Conservation (phyloP, 2,113 vertebrate genomes). For the Malaclemys terrapin region DNA sequence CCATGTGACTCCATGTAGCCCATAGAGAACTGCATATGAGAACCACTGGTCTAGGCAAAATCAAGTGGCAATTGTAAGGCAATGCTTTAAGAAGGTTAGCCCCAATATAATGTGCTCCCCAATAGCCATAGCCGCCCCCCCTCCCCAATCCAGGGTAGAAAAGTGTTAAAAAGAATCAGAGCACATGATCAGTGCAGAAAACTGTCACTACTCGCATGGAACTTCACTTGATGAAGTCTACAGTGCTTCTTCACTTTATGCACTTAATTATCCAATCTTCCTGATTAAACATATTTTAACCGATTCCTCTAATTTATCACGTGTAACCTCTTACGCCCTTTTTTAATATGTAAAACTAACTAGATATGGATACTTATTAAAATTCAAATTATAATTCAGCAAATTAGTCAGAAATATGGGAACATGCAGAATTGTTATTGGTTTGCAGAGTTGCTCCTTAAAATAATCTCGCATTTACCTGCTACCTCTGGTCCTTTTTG, state of each 20-base stretch:
- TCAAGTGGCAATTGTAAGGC: not conserved
- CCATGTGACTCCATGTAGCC: too few species aligned
- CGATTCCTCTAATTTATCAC: not conserved
- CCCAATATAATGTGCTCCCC: not conserved
- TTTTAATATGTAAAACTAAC: not conserved
- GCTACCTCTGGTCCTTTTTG: not conserved
- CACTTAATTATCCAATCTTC: not conserved
- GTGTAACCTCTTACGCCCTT: not conserved
- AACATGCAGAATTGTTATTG: not conserved
- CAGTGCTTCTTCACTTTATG: not conserved
- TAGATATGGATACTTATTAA: not conserved
- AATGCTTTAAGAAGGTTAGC: not conserved
- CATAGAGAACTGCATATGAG: too few species aligned
- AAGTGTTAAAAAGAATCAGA: not conserved
- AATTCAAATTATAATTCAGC: not conserved
- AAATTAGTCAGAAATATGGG: not conserved
- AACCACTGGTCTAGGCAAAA: not conserved
- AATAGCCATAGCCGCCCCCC: too few species aligned
- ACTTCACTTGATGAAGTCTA: not conserved
- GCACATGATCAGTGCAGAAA: not conserved
- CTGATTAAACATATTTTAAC: not conserved
- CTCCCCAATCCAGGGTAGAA: not conserved
- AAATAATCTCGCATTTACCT: not conserved
- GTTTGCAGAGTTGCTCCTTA: fast-evolving
- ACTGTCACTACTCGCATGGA: not conserved